phyloP scores from a whole-genome alignment of 2,113 vertebrate species.

The Triplophysa dalaica region DNA sequence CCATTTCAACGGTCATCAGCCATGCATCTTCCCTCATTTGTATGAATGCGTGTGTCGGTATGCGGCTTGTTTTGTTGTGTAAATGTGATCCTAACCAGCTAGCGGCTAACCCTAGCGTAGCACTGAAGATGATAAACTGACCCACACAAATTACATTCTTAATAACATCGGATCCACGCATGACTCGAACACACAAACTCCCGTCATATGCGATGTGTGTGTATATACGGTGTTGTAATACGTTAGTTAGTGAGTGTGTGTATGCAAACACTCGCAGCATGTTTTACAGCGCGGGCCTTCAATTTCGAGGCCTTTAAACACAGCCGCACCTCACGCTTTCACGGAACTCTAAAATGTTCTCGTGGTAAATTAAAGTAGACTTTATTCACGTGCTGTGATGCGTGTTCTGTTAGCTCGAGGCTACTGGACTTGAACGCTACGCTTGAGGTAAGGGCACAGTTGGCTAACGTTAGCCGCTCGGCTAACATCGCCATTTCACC shows the following conservation, averaged over 20 bases:
- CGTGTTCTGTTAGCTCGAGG: background rate
- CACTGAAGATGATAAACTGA: background rate
- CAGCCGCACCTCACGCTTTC: no score
- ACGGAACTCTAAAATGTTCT: no score
- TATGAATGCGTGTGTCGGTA: background rate
- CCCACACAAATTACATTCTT: rapidly evolving
- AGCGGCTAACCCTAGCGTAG: background rate
- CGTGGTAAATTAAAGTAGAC: background rate
- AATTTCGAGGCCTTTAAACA: no score
- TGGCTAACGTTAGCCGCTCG: background rate
- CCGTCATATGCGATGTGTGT: background rate
- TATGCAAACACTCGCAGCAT: background rate
- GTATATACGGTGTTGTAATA: background rate
- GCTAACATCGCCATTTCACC: background rate
- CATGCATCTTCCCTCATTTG: no score
- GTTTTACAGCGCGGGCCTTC: no score
- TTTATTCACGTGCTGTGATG: background rate
- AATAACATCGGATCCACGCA: no score
- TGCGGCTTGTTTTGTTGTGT: background rate
- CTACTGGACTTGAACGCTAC: background rate
- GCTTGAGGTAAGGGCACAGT: background rate
- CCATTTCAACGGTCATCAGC: no score
- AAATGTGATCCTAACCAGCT: background rate
- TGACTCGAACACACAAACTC: no score
- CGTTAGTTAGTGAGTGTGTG: background rate